Percentiles rank a stretch among this genome's conserved stretches.
phyloP scores from a whole-genome alignment of 2,888 invertebrate species.

The Panopea generosa region DNA sequence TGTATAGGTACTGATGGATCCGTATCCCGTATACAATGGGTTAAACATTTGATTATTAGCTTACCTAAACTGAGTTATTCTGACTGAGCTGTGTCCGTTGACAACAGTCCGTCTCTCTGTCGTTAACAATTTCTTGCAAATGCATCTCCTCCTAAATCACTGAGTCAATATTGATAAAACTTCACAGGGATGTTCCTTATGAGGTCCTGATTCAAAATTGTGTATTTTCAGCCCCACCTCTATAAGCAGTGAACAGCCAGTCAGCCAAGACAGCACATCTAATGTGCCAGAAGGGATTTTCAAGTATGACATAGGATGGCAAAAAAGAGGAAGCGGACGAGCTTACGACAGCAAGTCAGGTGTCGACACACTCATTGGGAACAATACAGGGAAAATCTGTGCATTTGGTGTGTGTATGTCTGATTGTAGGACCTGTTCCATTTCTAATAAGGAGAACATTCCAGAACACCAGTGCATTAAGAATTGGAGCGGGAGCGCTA shows the following conservation, averaged over 20 bases:
- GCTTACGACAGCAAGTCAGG: slow-evolving; percentile 49
- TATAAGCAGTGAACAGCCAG: too few relatives aligned
- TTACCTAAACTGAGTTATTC: too few relatives aligned
- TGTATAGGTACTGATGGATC: too few relatives aligned
- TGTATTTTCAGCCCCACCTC: neutral
- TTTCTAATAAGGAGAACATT: slow-evolving; percentile 13
- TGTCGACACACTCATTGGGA: slow-evolving; percentile 38
- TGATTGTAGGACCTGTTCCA: slow-evolving; percentile 15
- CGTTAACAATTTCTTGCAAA: too few relatives aligned
- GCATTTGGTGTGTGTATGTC: slow-evolving; percentile 30
- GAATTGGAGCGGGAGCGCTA: slow-evolving; percentile 44
- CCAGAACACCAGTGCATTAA: slow-evolving; percentile 28
- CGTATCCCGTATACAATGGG: too few relatives aligned
- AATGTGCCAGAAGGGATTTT: slow-evolving; percentile 18
- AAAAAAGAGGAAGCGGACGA: slow-evolving; percentile 40
- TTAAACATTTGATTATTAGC: too few relatives aligned
- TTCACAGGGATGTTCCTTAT: too few relatives aligned
- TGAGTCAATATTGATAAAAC: too few relatives aligned
- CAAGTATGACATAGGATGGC: slow-evolving; percentile 53
- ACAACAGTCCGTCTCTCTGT: too few relatives aligned
- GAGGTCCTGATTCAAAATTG: neutral
- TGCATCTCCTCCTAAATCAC: too few relatives aligned
- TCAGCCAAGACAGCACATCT: too few relatives aligned
- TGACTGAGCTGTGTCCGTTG: too few relatives aligned
- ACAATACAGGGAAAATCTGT: slow-evolving; percentile 41